A percentile compares a stretch with the other conserved stretches of the same genome.
These are phyloP conservation scores for Chlorocebus sabaeus DNA, from an alignment of 2,113 vertebrate genomes.

Conservation along the genomic window DNA sequence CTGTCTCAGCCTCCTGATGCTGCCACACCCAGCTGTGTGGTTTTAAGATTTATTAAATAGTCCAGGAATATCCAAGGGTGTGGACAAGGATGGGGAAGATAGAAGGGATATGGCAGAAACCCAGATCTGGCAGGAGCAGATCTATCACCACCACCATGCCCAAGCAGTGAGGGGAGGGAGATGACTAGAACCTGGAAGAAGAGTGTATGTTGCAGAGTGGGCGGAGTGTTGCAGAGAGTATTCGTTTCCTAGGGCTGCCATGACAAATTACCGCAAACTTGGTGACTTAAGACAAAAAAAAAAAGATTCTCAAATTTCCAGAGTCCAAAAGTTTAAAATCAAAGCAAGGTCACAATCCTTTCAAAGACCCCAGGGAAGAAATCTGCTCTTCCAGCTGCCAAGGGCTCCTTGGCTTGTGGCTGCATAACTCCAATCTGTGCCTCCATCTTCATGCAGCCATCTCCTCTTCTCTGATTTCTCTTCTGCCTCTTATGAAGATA, in stretches of 20 bases:
- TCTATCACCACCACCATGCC: background rate
- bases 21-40: too few relatives aligned
- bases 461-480: background rate
- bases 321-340: background rate
- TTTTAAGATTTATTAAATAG: background rate
- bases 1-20: too few relatives aligned
- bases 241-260: background rate
- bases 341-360: background rate
- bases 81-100: background rate
- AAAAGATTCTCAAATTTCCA: background rate
- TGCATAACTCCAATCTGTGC: background rate
- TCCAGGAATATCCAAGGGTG: background rate
- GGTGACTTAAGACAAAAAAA: background rate
- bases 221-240: background rate
- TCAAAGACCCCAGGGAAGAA: background rate
- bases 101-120: background rate
- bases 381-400: background rate
- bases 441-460: background rate
- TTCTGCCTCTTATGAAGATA: background rate
- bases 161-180: background rate
- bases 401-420: background rate
- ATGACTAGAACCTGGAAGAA: background rate
- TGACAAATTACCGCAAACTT: background rate
- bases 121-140: background rate
- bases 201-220: background rate